Percentiles rank a stretch among this genome's conserved stretches.
These are phyloP conservation scores for Antheraea assamensis DNA, from an alignment of 2,888 invertebrate genomes.

Conservation along the genomic window DNA sequence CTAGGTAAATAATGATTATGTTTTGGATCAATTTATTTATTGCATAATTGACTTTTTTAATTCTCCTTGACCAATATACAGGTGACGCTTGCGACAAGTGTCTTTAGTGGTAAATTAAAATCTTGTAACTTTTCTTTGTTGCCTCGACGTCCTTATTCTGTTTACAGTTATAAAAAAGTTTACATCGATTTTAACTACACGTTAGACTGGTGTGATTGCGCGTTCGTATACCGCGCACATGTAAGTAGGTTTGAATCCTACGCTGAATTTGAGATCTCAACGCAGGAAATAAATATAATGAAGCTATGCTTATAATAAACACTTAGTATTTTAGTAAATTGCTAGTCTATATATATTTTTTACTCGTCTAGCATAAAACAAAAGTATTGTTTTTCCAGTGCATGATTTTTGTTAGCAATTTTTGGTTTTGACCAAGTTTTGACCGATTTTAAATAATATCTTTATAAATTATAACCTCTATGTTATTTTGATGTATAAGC, in stretches of 20 bases:
- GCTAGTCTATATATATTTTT: too few relatives aligned
- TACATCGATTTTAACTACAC: neutral
- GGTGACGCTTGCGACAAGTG: slow-evolving; percentile 35
- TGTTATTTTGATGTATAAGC: too few relatives aligned
- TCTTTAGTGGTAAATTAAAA: slow-evolving; percentile 24
- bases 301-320: neutral
- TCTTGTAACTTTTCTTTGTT: slow-evolving; percentile 9
- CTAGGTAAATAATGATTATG: neutral
- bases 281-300: neutral
- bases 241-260: neutral
- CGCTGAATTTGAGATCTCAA: neutral
- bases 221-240: neutral
- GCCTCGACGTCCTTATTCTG: slow-evolving; percentile 13
- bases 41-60: slow-evolving; percentile 17
- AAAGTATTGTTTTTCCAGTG: too few relatives aligned
- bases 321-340: neutral
- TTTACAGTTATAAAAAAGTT: neutral
- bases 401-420: too few relatives aligned
- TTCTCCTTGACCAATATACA: slow-evolving; percentile 43
- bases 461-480: too few relatives aligned
- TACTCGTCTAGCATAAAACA: too few relatives aligned
- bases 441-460: too few relatives aligned
- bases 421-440: too few relatives aligned
- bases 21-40: neutral
- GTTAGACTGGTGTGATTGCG: neutral